These are phyloP conservation scores for Griposia aprilina DNA, from an alignment of 2,888 invertebrate genomes.

Conservation along the genomic window DNA sequence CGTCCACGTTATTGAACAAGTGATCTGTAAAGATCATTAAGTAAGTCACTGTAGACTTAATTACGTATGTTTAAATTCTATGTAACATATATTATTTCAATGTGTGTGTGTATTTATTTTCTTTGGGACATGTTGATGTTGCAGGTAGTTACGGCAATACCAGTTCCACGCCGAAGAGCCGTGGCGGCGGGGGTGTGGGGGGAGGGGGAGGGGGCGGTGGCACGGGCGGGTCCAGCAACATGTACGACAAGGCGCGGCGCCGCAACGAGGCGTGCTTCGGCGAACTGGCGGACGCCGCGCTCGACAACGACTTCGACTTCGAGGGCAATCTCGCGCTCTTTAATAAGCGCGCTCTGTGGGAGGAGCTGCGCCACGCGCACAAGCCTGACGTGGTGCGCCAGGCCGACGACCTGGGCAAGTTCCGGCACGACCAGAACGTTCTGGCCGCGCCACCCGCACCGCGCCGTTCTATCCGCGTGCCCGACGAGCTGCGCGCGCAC, in stretches of 20 bases:
- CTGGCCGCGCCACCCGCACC: conserved; percentile 80
- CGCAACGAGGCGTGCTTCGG: conserved; percentile 95
- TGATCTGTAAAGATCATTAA: too few species aligned
- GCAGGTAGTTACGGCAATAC: conserved; percentile 76
- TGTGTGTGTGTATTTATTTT: conserved; percentile 1
- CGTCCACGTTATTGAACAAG: too few species aligned
- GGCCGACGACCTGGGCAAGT: conserved; percentile 85
- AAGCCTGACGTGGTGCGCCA: conserved; percentile 84
- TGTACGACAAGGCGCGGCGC: conserved; percentile 85
- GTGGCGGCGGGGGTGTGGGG: conserved; percentile 85
- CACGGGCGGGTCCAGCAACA: conserved; percentile 74
- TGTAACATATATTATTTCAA: background rate
- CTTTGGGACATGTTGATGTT: background rate
- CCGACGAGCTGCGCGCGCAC: conserved; percentile 89
- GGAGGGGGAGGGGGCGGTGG: conserved; percentile 73
- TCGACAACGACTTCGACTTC: conserved; percentile 97
- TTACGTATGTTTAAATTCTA: background rate
- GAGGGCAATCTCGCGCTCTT: conserved; percentile 98
- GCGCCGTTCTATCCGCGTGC: conserved; percentile 91
- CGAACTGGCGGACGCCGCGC: conserved; percentile 91
- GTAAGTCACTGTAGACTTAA: too few species aligned
- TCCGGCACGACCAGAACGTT: conserved; percentile 96
- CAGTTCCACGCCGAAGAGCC: conserved; percentile 87
- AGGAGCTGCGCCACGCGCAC: conserved; percentile 79
- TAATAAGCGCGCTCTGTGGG: conserved; percentile 92